phyloP scores from a whole-genome alignment of 2,113 vertebrate species.

The Triplophysa tibetana region DNA sequence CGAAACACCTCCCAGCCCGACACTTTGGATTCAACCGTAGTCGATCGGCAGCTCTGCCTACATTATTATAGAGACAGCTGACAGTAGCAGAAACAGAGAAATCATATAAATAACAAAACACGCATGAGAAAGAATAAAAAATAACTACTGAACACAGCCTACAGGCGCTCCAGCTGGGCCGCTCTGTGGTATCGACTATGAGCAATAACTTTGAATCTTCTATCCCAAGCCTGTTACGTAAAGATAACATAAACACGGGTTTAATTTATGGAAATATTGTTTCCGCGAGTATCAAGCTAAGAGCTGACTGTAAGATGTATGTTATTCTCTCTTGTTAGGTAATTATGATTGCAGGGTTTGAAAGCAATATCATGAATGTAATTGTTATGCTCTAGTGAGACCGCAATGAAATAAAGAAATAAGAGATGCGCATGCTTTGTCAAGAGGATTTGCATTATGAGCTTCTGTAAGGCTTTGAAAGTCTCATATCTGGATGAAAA shows the following conservation, averaged over 20 bases:
- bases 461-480: slow-evolving; percentile 23
- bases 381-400: slow-evolving; percentile 54
- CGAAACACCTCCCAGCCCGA: slow-evolving; percentile 65
- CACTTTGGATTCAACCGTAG: not conserved
- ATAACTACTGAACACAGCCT: not conserved
- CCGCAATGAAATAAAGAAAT: slow-evolving; percentile 62
- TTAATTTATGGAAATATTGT: slow-evolving; percentile 53
- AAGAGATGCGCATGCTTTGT: slow-evolving; percentile 17
- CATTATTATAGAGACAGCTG: not conserved
- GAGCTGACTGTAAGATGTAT: slow-evolving; percentile 44
- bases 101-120: not conserved
- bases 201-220: not conserved
- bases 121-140: not conserved
- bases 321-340: slow-evolving; percentile 50
- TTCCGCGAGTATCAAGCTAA: slow-evolving; percentile 52
- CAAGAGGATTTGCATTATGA: slow-evolving; percentile 25
- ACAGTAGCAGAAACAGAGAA: not conserved
- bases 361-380: slow-evolving; percentile 53
- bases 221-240: not conserved
- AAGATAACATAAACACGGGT: slow-evolving; percentile 22
- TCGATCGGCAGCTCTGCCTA: not conserved
- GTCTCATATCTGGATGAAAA: not conserved
- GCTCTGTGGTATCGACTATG: not conserved
- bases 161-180: not conserved
- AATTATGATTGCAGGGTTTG: slow-evolving; percentile 53